Percentiles rank a stretch among this genome's conserved stretches.
Evolutionary conservation across 37 sponge, comb jelly and placozoan genomes (phyloP).

Genomic region (Ephydatia muelleri): DNA sequence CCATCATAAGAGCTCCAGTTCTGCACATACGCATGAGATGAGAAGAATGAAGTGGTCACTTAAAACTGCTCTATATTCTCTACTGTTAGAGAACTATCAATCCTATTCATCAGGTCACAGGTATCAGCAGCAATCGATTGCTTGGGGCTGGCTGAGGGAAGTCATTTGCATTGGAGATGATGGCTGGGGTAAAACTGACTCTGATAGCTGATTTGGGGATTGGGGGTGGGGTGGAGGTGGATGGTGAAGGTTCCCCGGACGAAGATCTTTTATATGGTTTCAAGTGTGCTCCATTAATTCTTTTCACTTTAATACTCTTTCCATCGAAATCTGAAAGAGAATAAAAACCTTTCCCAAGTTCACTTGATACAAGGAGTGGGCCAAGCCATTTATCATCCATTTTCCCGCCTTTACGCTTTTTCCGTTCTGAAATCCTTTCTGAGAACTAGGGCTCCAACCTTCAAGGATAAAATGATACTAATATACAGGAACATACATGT

Average conservation of each 20-base stretch:
- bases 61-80: background rate
- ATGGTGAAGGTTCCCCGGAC: background rate
- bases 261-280: background rate
- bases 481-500: background rate
- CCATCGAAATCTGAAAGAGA: background rate
- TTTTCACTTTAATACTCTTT: background rate
- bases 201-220: background rate
- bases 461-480: background rate
- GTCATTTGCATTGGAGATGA: background rate
- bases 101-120: background rate
- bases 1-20: background rate
- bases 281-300: slow-evolving; percentile 23
- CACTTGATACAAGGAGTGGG: background rate
- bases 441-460: slow-evolving; percentile 5
- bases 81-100: background rate
- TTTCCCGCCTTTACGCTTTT: slow-evolving; percentile 19
- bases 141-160: background rate
- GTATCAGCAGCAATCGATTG: background rate
- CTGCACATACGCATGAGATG: background rate
- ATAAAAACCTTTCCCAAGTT: slow-evolving; percentile 24
- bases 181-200: background rate
- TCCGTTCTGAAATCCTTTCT: slow-evolving; percentile 15
- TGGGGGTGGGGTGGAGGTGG: background rate
- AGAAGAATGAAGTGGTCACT: background rate
- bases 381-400: slow-evolving; percentile 30